phyloP scores from a whole-genome alignment of 1,140 invertebrate genomes.

The Drosophila santomea region DNA sequence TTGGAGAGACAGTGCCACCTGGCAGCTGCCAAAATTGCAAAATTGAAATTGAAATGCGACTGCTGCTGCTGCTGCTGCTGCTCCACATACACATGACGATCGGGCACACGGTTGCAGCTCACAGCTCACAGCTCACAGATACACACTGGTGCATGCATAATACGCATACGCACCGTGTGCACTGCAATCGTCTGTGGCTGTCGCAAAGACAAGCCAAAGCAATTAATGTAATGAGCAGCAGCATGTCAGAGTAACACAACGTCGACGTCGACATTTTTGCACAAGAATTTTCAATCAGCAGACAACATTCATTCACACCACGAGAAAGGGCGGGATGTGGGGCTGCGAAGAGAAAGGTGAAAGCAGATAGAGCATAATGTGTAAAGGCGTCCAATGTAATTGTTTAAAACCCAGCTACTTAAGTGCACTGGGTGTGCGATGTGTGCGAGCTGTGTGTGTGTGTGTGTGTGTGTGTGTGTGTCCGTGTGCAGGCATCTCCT shows the following conservation, averaged over 20 bases:
- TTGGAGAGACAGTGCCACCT: constrained; percentile 81
- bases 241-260: constrained; percentile 73
- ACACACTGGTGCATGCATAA: constrained; percentile 67
- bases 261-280: constrained; percentile 81
- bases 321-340: neutral
- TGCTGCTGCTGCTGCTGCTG: constrained; percentile 52
- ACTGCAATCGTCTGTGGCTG: constrained; percentile 57
- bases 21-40: constrained; percentile 82
- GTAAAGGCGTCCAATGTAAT: constrained; percentile 80
- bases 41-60: constrained; percentile 83
- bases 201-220: constrained; percentile 82
- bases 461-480: no score
- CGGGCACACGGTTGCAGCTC: constrained; percentile 8
- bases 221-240: constrained; percentile 83
- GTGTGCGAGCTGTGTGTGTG: neutral
- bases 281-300: constrained; percentile 82
- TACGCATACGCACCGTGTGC: constrained; percentile 77
- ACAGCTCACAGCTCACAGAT: constrained; percentile 10
- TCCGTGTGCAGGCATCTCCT: neutral
- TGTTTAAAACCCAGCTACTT: constrained; percentile 79
- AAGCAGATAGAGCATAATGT: constrained; percentile 65
- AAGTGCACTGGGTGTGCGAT: constrained; percentile 53
- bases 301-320: constrained; percentile 48
- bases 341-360: constrained; percentile 6
- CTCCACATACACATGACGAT: constrained; percentile 26